A percentile compares a stretch with the other conserved stretches of the same genome.
Conservation (phyloP, 2,888 invertebrate species). For the Ectemnius cavifrons region DNA sequence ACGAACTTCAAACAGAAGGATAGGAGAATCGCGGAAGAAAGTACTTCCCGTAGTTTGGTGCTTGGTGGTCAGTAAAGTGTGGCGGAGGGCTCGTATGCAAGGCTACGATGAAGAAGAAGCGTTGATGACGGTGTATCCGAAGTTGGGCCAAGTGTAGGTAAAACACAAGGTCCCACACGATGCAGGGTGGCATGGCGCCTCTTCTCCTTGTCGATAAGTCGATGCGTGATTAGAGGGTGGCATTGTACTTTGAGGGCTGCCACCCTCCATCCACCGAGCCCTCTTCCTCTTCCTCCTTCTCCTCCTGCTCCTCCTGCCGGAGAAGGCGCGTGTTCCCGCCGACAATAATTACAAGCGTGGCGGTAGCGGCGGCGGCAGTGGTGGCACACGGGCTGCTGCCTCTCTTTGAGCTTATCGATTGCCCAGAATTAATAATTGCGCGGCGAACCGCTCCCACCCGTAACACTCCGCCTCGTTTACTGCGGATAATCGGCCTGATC, state of each 20-base stretch:
- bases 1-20: conserved; percentile 38
- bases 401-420: conserved; percentile 76
- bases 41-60: conserved; percentile 62
- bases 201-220: conserved; percentile 71
- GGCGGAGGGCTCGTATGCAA: conserved; percentile 39
- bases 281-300: conserved; percentile 43
- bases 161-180: conserved; percentile 62
- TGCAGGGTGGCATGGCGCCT: conserved; percentile 46
- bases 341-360: conserved; percentile 76
- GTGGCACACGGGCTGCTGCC: conserved; percentile 50
- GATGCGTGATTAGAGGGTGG: conserved; percentile 77
- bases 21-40: conserved; percentile 57
- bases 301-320: too few relatives aligned
- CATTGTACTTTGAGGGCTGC: conserved; percentile 74
- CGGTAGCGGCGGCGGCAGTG: neutral
- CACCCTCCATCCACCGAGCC: conserved; percentile 21
- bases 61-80: conserved; percentile 27
- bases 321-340: conserved; percentile 43
- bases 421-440: conserved; percentile 76
- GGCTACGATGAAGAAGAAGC: conserved; percentile 36
- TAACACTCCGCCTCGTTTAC: conserved; percentile 53
- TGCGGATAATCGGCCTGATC: conserved; percentile 56
- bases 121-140: conserved; percentile 25
- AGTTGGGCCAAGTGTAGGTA: conserved; percentile 35
- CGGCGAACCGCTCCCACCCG: conserved; percentile 47